Evolutionary conservation across 2,113 vertebrate genomes (phyloP), one percentile per base, ranked within the genome.

Genomic region (Rostratula benghalensis): DNA sequence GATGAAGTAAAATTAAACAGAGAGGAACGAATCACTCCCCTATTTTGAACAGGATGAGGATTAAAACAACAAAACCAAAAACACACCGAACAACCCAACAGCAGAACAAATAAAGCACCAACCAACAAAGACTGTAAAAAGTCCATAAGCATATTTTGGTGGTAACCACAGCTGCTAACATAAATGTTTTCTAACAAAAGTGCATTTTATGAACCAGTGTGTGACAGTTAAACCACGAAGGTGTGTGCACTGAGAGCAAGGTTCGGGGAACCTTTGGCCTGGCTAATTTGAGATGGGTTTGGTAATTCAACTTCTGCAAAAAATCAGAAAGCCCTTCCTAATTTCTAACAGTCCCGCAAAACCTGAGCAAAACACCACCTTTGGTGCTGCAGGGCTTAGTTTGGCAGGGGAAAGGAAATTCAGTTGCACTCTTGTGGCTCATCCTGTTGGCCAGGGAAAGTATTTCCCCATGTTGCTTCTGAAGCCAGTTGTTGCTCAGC

Each of bases 21-120:
- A 89, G 39, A 83, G 23, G 45, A 90, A 39, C 71, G 43, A 94
- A 57, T 90, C 61, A 79, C 48, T 59, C 7, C 13, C 8, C 10
- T 71, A 13, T 86, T 90, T 86, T 83, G 65, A 92, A 92, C 56
- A 92, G 89, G 70, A 92, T 45, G 56, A 88, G 13, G 41, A 65
- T 56, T 89, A 25, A 0, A 6, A 89, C 4, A 12, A 33, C 13
- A 4, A 12, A 28, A 11, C 6, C 13, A 59, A 59, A n/a, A 33
- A 19, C 13, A 24, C n/a, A 25, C n/a, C n/a, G 24, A 35, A 59
- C 33, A 57, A 33, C 20, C 11, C 2, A 68, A 35, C 51, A 87
- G 69, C 48, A 89, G 78, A 84, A 60, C 60, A 90, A 87, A 81
- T 14, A 90, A 84, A 77, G 33, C 11, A 69, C 33, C 45, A 65